Base-by-base conservation (phyloP, 1,140 invertebrate species). In the Holotrichia oblita region DNA sequence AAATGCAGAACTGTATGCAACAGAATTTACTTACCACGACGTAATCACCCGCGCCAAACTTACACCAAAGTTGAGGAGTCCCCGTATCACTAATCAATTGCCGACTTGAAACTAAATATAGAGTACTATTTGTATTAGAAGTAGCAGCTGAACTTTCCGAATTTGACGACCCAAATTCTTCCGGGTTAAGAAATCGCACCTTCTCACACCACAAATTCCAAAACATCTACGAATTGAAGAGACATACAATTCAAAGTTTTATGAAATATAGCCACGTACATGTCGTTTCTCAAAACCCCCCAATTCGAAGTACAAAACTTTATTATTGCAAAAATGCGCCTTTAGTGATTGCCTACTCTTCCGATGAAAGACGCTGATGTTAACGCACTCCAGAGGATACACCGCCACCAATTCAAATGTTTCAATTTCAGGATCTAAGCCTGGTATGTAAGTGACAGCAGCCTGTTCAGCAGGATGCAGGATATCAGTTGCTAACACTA, bases 131-230 rank as follows among this genome's bases (percentile, higher is more conserved):
- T 6, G 88, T 87, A 0, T 89, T 80, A 0, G 86, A 89, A 59
- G 88, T 88, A 3, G 87, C 89, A 0, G 89, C 89, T 2, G 89
- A 89, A 0, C 88, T 89, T 83, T 91, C 89, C 0, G 89, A 90
- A 6, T 87, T 78, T 0, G 89, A 89, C 41, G 88, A 89, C 9
- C 84, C 84, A 1, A 84, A 82, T n/a, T 84, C 78, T 69, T 82
- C 82, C 4, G 84, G 85, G 40, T 85, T 80, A 7, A 90, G 81
- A 80, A 85, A 85, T 72, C 82, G 85, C 4, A 91, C 85, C 10
- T 87, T 83, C 40, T 89, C 87, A 76, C 88, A 89, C 91, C 91
- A 92, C 9, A 90, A 82, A 41, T 86, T 85, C 91, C 91, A 92
- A 75, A 86, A 87, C 81, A 88, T 85, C 88, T 88, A 81, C 40